These are phyloP conservation scores for Penaeus vannamei DNA, from an alignment of 1,140 invertebrate species.

Conservation along the genomic window DNA sequence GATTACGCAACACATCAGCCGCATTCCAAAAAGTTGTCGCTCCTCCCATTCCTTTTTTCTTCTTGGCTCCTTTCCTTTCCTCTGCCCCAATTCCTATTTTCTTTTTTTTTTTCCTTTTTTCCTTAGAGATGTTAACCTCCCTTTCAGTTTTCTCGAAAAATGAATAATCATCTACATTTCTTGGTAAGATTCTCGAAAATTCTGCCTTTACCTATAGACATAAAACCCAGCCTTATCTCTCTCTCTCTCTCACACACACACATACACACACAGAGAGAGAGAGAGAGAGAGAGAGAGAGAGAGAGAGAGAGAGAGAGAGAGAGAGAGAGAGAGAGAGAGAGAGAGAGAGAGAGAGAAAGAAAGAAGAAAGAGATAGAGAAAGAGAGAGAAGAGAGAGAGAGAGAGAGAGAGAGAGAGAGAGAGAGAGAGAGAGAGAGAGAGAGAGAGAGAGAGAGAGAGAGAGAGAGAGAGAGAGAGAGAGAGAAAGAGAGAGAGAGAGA, in stretches of 20 bases:
- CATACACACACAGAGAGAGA: not conserved
- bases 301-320: not conserved
- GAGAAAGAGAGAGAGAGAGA: not conserved
- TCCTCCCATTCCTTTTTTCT: not conserved
- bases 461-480: not conserved
- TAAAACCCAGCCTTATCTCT: too few relatives aligned
- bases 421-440: not conserved
- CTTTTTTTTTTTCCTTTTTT: not conserved
- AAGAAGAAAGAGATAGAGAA: not conserved
- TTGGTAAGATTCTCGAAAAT: too few relatives aligned
- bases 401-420: not conserved
- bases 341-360: not conserved
- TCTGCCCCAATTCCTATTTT: not conserved
- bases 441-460: not conserved
- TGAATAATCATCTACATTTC: too few relatives aligned
- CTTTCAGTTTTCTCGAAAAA: too few relatives aligned
- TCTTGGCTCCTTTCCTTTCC: not conserved
- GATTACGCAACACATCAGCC: conserved; percentile 4
- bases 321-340: not conserved
- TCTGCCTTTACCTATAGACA: too few relatives aligned
- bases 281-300: not conserved
- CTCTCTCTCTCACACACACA: not conserved
- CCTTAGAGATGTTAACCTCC: too few relatives aligned
- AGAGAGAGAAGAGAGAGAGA: not conserved
- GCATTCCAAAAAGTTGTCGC: not conserved